Base-by-base conservation (phyloP, 2,888 invertebrate genomes). In the Sinotaia quadrata region DNA sequence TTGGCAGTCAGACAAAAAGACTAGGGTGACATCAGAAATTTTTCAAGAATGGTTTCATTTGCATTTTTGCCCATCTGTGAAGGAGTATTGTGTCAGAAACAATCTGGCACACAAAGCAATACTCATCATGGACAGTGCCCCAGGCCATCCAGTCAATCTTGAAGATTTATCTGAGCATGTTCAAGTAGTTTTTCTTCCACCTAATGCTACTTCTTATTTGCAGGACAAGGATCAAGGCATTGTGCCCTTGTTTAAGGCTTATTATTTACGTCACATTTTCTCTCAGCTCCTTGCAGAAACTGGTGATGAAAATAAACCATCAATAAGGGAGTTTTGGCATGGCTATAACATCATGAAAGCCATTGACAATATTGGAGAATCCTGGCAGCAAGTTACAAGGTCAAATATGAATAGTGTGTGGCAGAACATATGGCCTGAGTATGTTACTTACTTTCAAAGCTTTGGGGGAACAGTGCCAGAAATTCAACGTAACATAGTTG, bases 171-270 rank as follows among this genome's bases (percentile, higher is more conserved):
- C 36, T 18, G 36, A 41, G 36, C 57, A 62, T 33, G 57, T 71
- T 37, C 60, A 58, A 44, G 67, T 71, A 10, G 36, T 57, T 21
- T 67, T 67, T 49, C 24, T 67, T 37, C 67, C 70, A 8, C 41
- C 61, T 8, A 54, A 44, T 8, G n/a, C n/a, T n/a, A 62, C 51
- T 10, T 33, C 67, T 18, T 37, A 58, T 2, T 34, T 67, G 27
- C 70, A 67, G 58, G 67, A 67, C 1, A 31, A 67, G 41, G 70
- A 71, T 29, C 67, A 67, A 33, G 67, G 67, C 12, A 36, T 71
- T 8, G 52, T 31, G n/a, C 49, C 61, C 36, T 41, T 54, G 21
- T 71, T 71, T 27, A 71, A 67, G 56, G 29, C 36, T 18, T 56
- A 27, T 37, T 71, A 62, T 51, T 18, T 29, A 4, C 60, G 33